Conservation (phyloP, 2,888 invertebrate species). For the Ditula angustiorana region DNA sequence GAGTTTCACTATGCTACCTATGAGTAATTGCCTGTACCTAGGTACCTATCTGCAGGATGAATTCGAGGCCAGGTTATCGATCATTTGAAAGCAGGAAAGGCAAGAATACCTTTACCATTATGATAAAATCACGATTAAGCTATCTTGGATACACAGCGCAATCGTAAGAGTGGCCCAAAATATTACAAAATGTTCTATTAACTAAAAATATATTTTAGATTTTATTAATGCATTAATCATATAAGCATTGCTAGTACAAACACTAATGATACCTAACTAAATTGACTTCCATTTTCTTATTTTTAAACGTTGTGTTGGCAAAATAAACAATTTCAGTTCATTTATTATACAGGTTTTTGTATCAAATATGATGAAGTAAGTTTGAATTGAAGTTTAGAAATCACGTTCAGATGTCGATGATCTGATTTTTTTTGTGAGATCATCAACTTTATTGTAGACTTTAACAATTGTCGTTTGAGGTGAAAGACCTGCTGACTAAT, state of each 20-base stretch:
- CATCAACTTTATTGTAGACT: constrained; percentile 24
- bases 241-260: too few relatives aligned
- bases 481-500: constrained; percentile 35
- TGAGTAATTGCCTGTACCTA: constrained; percentile 25
- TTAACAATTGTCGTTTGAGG: constrained; percentile 19
- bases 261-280: too few relatives aligned
- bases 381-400: not conserved
- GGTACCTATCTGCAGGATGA: constrained; percentile 1
- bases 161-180: too few relatives aligned
- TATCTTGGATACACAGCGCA: not conserved
- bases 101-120: not conserved
- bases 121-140: not conserved
- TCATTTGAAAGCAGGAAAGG: constrained; percentile 17
- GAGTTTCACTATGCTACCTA: constrained; percentile 39
- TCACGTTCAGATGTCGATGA: not conserved
- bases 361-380: not conserved
- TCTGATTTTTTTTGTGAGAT: constrained; percentile 28
- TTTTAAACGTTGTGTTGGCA: too few relatives aligned
- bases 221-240: too few relatives aligned
- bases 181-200: too few relatives aligned
- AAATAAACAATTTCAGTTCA: too few relatives aligned
- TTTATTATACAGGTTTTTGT: not conserved
- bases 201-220: too few relatives aligned
- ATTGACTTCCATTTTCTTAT: too few relatives aligned
- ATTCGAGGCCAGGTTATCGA: constrained; percentile 5